A percentile compares a stretch with the other conserved stretches of the same genome.
These are phyloP conservation scores for Ciona savignyi DNA, from an alignment of 23 tunicate genomes.

Conservation along the genomic window DNA sequence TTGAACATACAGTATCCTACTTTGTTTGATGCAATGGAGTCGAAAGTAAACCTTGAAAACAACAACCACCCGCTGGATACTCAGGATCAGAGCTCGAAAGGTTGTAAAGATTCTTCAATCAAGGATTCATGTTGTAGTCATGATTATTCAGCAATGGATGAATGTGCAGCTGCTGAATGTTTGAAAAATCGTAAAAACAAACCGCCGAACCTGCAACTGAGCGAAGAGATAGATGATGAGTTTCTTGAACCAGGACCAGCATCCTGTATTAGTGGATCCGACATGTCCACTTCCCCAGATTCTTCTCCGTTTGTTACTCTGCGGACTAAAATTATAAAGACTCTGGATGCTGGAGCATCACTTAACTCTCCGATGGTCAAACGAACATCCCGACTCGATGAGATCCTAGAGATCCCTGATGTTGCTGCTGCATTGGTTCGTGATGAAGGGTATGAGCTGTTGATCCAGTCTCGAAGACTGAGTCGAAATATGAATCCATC, in stretches of 20 bases:
- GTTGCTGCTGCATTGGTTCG: conserved; percentile 74
- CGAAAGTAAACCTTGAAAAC: too few relatives aligned
- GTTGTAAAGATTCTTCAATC: too few relatives aligned
- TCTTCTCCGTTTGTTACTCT: conserved; percentile 23
- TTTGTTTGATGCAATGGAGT: too few relatives aligned
- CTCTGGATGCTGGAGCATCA: conserved; percentile 23
- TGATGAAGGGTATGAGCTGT: conserved; percentile 48
- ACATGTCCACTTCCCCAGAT: background rate
- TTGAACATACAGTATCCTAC: too few relatives aligned
- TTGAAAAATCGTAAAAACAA: conserved; percentile 25
- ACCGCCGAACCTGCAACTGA: conserved; percentile 31
- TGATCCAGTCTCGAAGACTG: conserved; percentile 15
- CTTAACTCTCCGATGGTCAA: conserved; percentile 72
- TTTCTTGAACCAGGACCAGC: too few relatives aligned
- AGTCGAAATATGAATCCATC: conserved; percentile 12
- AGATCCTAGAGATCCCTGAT: conserved; percentile 79
- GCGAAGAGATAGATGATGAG: background rate
- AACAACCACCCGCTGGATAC: too few relatives aligned
- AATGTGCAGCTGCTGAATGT: background rate
- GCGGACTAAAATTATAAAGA: conserved; percentile 9
- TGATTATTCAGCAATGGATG: too few relatives aligned
- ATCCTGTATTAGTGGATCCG: background rate
- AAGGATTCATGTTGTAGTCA: too few relatives aligned
- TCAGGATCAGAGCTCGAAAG: too few relatives aligned
- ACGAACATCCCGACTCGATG: conserved; percentile 56